These are phyloP conservation scores for Dynastes maya DNA, from an alignment of 2,888 invertebrate species.

Conservation along the genomic window DNA sequence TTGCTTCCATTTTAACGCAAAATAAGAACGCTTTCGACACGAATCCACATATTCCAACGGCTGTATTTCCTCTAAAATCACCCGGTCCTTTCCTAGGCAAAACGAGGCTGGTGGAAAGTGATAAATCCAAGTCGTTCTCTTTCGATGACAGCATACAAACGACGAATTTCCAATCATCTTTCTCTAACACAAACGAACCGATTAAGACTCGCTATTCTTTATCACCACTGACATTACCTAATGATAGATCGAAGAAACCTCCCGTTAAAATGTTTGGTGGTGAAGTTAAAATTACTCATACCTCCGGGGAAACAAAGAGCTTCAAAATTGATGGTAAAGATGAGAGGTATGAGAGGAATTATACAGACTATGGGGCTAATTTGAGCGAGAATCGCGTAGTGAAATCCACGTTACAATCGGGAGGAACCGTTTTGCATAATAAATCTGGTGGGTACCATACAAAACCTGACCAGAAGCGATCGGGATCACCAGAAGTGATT, in stretches of 20 bases:
- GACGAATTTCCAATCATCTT: constrained; percentile 54
- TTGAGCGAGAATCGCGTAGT: constrained; percentile 78
- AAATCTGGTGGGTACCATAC: constrained; percentile 61
- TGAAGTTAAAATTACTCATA: constrained; percentile 83
- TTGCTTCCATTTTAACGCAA: constrained; percentile 69
- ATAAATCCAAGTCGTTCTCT: constrained; percentile 69
- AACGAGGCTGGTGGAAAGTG: constrained; percentile 82
- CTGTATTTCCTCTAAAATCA: constrained; percentile 79
- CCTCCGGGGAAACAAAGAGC: constrained; percentile 79
- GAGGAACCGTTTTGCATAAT: constrained; percentile 78
- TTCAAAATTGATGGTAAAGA: constrained; percentile 66
- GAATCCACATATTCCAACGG: constrained; percentile 67
- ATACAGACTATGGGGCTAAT: constrained; percentile 64
- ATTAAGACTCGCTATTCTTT: constrained; percentile 60
- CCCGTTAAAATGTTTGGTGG: constrained; percentile 83
- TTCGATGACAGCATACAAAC: constrained; percentile 66
- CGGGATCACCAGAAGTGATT: constrained; percentile 63
- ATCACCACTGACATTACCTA: constrained; percentile 62
- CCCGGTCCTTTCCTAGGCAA: constrained; percentile 89
- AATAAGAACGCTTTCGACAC: constrained; percentile 70
- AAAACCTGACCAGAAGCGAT: constrained; percentile 55
- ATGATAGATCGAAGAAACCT: constrained; percentile 64
- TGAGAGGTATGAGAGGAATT: constrained; percentile 61
- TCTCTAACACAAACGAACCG: constrained; percentile 53
- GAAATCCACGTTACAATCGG: constrained; percentile 86